phyloP scores from a whole-genome alignment of 2,113 vertebrate genomes.

The Hemichromis elongatus region DNA sequence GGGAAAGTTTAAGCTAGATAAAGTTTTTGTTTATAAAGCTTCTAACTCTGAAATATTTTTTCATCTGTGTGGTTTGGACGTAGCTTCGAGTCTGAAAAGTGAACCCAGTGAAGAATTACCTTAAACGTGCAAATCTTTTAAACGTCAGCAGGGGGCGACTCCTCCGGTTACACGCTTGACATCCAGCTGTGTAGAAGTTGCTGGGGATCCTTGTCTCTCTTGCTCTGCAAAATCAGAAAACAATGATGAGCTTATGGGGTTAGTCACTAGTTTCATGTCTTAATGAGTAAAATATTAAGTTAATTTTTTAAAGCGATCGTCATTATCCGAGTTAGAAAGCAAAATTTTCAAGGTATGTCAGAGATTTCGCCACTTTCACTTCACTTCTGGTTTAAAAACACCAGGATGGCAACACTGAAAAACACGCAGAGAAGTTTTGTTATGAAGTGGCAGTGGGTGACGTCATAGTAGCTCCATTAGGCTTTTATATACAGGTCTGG shows the following conservation, averaged over 20 bases:
- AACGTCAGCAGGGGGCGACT: background rate
- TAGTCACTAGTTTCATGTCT: background rate
- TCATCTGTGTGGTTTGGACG: accelerated
- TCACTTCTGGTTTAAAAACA: background rate
- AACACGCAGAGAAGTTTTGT: accelerated
- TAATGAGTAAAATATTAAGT: background rate
- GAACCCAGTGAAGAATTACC: background rate
- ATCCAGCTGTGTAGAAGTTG: background rate
- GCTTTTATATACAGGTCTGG: background rate
- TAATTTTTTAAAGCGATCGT: background rate
- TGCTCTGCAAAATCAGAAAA: background rate
- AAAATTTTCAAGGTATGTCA: background rate
- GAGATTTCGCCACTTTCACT: background rate
- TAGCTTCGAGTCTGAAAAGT: background rate
- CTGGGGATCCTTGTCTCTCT: too few species aligned
- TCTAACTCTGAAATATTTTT: background rate
- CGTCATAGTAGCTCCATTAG: background rate
- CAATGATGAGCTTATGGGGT: background rate
- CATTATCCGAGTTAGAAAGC: background rate
- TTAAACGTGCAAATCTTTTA: background rate
- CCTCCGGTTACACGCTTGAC: background rate
- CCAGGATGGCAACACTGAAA: background rate
- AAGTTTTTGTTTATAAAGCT: background rate
- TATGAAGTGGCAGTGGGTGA: background rate
- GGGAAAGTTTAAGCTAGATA: background rate